Conservation (phyloP, 2,113 vertebrate genomes). For the human (Homo sapiens) region GRCh38 chr9:133929001-133929500, state of each 20-base stretch:
- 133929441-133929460: neutral
- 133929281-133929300: neutral
- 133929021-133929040: neutral
- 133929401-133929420: neutral
- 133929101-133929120: rapidly evolving
- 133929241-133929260: neutral
- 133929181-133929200: neutral
- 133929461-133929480: neutral
- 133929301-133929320: too few species aligned
- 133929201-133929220: neutral
- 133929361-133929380: rapidly evolving
- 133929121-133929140: neutral
- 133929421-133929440: too few species aligned
- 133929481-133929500: rapidly evolving
- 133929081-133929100: neutral
- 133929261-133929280: rapidly evolving
- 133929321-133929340: neutral
- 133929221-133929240: neutral
- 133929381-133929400: rapidly evolving
- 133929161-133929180: neutral
- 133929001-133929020: rapidly evolving
- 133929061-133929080: rapidly evolving
- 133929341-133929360: neutral
- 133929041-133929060: neutral
- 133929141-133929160: neutral